Base-by-base conservation (phyloP, 1,140 invertebrate species). In the Cydia amplana region DNA sequence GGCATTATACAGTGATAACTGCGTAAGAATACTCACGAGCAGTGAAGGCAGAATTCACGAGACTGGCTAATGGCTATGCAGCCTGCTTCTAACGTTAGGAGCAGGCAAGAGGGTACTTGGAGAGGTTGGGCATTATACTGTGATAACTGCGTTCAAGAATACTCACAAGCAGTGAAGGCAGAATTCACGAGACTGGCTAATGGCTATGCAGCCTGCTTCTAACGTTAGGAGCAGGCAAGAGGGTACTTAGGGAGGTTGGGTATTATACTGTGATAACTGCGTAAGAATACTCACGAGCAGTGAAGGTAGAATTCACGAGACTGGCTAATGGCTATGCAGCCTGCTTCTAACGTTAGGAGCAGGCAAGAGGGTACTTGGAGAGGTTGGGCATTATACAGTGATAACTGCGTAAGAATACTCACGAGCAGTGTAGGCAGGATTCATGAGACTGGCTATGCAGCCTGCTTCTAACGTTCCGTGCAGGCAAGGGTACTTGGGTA, bases 31-130 rank as follows among this genome's bases (percentile, higher is more conserved):
- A 84, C 87, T 83, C 73, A 98, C 97, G 95, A 83, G 95, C 82
- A 10, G 96, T 98, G 83, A 97, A 98, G 23, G 95, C 87, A 0
- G 97, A 96, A 93, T 98, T 98, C 16, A 97, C 94, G 2, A 96
- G 95, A 28, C 96, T 97, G 7, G 96, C n/a, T n/a, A n/a, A n/a
- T n/a, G n/a, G n/a, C 94, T 12, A 95, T 86, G 7, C 97, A 93
- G 0, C 97, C 97, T 16, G 96, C 95, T 82, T 96, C 95, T 10
- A 96, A 83, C 55, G 94, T 93, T 2, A 96, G 97, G 60, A 97
- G 83, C 28, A 95, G 86, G 18, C 97, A 94, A n/a, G n/a, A 1
- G 95, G 92, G 84, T 95, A 96, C 87, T 98, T 97, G 0, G 97
- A 96, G 16, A 95, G 84, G 90, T 4, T 28, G 2, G 28, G 32